Percentiles rank a stretch among this genome's conserved stretches.
These are phyloP conservation scores for Phytoseiulus persimilis DNA, from an alignment of 2,888 invertebrate species.

Conservation along the genomic window DNA sequence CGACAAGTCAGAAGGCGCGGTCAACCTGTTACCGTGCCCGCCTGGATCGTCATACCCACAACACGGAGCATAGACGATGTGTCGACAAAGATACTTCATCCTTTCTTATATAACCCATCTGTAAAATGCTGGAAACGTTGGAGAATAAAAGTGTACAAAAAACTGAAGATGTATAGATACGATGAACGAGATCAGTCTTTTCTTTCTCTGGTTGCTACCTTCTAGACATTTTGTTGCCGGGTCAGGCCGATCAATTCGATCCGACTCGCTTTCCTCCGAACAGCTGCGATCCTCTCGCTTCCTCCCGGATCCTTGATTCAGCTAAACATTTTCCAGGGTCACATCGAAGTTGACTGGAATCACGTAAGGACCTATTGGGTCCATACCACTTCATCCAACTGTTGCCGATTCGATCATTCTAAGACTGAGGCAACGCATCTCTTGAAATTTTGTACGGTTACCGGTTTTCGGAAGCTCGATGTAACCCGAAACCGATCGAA, in stretches of 20 bases:
- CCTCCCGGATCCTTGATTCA: too few relatives aligned
- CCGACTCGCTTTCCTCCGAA: too few relatives aligned
- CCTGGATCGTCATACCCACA: constrained; percentile 5
- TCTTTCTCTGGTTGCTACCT: not conserved
- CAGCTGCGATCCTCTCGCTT: too few relatives aligned
- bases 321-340: too few relatives aligned
- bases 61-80: not conserved
- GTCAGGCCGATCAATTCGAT: too few relatives aligned
- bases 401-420: not conserved
- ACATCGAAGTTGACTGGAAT: too few relatives aligned
- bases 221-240: too few relatives aligned
- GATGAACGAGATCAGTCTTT: not conserved
- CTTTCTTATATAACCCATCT: not conserved
- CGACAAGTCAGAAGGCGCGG: not conserved
- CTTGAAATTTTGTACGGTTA: not conserved
- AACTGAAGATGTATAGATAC: not conserved
- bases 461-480: not conserved
- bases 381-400: not conserved
- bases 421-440: not conserved
- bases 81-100: not conserved
- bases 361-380: not conserved
- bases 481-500: not conserved
- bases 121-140: not conserved
- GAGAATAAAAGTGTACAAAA: not conserved
- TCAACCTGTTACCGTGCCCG: not conserved